Base-by-base conservation (phyloP, 2,113 vertebrate genomes). In the Lipotes vexillifer region DNA sequence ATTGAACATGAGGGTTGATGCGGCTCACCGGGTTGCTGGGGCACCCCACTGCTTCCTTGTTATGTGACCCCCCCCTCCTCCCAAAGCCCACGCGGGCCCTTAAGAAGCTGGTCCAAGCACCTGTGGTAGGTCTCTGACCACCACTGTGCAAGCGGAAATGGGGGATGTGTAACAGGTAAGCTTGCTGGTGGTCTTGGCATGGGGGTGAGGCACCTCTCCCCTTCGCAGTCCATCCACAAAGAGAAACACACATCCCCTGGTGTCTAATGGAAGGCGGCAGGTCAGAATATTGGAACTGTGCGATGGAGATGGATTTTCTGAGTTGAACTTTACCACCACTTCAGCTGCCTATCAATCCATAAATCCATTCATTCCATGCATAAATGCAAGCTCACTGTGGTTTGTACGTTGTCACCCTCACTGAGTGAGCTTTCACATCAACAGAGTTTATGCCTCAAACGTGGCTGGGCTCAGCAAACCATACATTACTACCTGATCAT, bases 171-270 rank as follows among this genome's bases (percentile, higher is more conserved):
- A 20, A 63, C 49, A 20, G n/a, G 57, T 27, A 21, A 6, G 20
- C 25, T 20, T 63, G 88, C 57, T 21, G 33, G 57, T 36, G 14
- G 33, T 14, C 52, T 49, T 17, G 6, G 69, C 49, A 29, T 0
- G 12, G 18, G 20, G 25, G 3, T 20, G 55, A 75, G 15, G 6
- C 5, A 12, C 9, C 29, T 13, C 44, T 0, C 1, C 20, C 38
- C 33, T 2, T 7, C 55, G 21, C 77, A 18, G 27, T 80, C 66
- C 71, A 36, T 23, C 55, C 68, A 59, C 33, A 41, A 29, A 14
- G 63, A 33, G 36, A 69, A 57, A 59, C 23, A 27, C 33, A 17
- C 0, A 0, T 41, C 61, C 72, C 46, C 15, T 46, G 46, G n/a
- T 23, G 31, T 66, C 25, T 25, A 6, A 21, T 17, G 18, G 31